These are phyloP conservation scores for Pheucticus melanocephalus DNA, from an alignment of 2,113 vertebrate species.

Conservation along the genomic window DNA sequence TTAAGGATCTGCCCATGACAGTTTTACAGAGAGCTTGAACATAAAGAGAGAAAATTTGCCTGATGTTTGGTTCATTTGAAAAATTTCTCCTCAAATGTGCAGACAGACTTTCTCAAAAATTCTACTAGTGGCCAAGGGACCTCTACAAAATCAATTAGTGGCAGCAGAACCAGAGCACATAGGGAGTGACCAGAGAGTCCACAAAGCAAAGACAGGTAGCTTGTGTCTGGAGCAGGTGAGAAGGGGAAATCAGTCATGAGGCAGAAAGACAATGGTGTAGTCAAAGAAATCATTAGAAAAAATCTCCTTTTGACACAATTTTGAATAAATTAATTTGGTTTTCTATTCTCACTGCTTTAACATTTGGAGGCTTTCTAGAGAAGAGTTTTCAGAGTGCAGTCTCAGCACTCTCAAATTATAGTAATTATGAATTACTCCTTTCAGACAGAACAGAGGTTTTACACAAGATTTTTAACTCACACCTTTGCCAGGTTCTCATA, in stretches of 20 bases:
- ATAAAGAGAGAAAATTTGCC: not conserved
- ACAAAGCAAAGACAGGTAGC: not conserved
- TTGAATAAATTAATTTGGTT: not conserved
- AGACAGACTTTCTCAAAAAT: not conserved
- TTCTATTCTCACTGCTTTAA: not conserved
- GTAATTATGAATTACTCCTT: not conserved
- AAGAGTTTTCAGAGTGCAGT: not conserved
- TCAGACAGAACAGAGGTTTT: not conserved
- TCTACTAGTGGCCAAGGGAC: not conserved
- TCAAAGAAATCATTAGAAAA: not conserved
- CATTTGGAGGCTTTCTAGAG: not conserved
- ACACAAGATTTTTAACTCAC: not conserved
- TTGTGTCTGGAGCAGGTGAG: not conserved
- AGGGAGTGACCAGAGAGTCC: not conserved
- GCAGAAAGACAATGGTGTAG: not conserved
- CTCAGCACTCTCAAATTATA: not conserved
- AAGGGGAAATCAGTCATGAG: not conserved
- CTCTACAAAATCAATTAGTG: not conserved
- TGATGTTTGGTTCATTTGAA: not conserved
- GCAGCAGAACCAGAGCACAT: not conserved
- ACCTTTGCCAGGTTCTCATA: not conserved
- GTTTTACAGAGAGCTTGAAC: not conserved
- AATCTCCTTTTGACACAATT: not conserved
- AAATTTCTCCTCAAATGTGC: not conserved
- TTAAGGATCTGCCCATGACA: not conserved